Evolutionary conservation across 2,797 vertebrate genomes (phyloP), one percentile per base, ranked within the genome.

Genomic region (Meda fulgida): DNA sequence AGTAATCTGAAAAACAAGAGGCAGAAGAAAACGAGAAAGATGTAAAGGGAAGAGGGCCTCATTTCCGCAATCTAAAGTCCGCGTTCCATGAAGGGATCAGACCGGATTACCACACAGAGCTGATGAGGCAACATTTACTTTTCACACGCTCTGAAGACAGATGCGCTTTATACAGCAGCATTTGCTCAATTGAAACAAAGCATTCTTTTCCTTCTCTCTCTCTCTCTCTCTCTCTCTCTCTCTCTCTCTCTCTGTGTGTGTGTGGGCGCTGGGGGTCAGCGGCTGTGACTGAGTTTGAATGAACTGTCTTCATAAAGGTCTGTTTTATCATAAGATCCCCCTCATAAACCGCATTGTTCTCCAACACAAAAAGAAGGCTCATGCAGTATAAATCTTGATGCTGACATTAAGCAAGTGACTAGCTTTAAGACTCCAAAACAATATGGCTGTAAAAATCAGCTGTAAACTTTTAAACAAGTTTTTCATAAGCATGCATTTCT

Each of bases 101-200:
- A 85, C 77, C 85, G 77, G 87, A 91, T 88, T 89, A 89, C 38
- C 36, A 69, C 19, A 71, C 81, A 85, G 66, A 84, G 78, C 76
- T 85, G 86, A 88, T 86, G 84, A 81, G 84, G 85, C 88, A 88
- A 86, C 84, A 88, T 90, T 89, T 87, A 86, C 87, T 89, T 87
- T 88, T 89, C 89, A 85, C 87, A 89, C 78, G 65, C 77, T 87
- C 80, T 10, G 60, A 71, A 83, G 60, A 58, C 63, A 55, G 73
- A 78, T 21, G 18, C 2, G 65, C 70, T 86, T 82, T 80, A 51
- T 70, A 80, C 69, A 69, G 77, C 70, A 72, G 77, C 29, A 69
- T 63, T 86, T 66, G 75, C 70, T 87, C 87, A 90, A 90, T 92
- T 77, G 88, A 83, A 91, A 89, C 90, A 86, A 87, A 86, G 53